Percentiles rank a stretch among this genome's conserved stretches.
Conservation (phyloP, 2,113 vertebrate species). For the Sturnira hondurensis region DNA sequence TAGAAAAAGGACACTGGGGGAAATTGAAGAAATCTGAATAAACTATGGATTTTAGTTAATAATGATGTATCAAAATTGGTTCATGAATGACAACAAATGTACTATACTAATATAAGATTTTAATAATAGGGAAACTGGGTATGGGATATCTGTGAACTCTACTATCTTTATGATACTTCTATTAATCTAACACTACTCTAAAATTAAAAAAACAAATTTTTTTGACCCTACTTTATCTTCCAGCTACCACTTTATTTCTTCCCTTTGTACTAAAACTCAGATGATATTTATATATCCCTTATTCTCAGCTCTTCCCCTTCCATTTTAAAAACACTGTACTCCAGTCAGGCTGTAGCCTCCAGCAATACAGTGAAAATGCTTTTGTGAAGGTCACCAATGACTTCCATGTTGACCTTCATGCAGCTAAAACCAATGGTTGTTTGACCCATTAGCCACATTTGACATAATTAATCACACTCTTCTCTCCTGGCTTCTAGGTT, state of each 20-base stretch:
- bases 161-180: neutral
- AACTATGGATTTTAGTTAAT: neutral
- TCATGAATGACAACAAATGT: neutral
- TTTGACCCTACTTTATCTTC: neutral
- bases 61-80: neutral
- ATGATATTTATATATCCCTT: neutral
- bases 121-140: neutral
- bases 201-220: neutral
- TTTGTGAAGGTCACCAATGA: neutral
- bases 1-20: neutral
- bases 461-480: neutral
- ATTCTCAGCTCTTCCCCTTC: neutral
- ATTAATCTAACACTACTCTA: neutral
- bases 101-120: neutral
- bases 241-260: neutral
- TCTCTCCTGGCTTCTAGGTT: neutral
- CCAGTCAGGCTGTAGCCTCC: neutral
- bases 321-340: neutral
- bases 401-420: neutral
- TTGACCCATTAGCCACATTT: neutral
- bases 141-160: neutral
- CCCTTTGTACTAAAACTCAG: neutral
- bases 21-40: neutral
- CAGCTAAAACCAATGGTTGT: neutral
- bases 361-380: neutral